Base-by-base conservation (phyloP, 2,888 invertebrate species). In the Chrysomela aeneicollis region DNA sequence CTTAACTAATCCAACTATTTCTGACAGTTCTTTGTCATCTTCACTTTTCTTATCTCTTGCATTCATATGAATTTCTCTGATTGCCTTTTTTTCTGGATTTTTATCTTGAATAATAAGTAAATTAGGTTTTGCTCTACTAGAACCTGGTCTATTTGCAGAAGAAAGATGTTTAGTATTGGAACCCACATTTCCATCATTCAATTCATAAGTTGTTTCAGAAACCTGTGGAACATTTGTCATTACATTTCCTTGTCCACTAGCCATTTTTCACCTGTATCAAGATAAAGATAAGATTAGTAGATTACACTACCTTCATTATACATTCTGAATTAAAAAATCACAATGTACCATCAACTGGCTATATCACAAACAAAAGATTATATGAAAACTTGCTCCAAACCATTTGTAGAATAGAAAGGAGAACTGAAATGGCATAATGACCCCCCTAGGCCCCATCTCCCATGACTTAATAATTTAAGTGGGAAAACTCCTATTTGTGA, bases 11-110 rank as follows among this genome's bases (percentile, higher is more conserved):
- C 22, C 42, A 6, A 19, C 26, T 22, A 55, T 19, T 19, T 30
- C 30, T 17, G 10, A 30, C 42, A 22, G n/a, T 18, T 49, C 30
- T 42, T 2, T 12, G 46, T 57, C 37, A 18, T 62, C 37, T 46
- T 47, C 30, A 10, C 30, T 51, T 49, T 62, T 64, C 46, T 42
- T 69, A 49, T 32, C 18, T 32, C 62, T 68, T 2, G 30, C 59
- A 46, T 10, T 59, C 50, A 62, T 62, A 35, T 66, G 59, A 8
- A 54, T 66, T 37, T 60, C 18, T 52, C 63, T 68, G 4, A 32
- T 49, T 1, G 50, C 52, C 6, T 19, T 59, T 10, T 55, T 54
- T 35, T 53, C 9, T 12, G 12, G 1, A 46, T 18, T 18, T 32
- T 15, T 21, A 17, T 58, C 61, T 58, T 19, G 6, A 32, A 30